Percentiles rank a stretch among this genome's conserved stretches.
Evolutionary conservation across 2,888 invertebrate species (phyloP).

Genomic region (Hirtodrosophila alboralis): DNA sequence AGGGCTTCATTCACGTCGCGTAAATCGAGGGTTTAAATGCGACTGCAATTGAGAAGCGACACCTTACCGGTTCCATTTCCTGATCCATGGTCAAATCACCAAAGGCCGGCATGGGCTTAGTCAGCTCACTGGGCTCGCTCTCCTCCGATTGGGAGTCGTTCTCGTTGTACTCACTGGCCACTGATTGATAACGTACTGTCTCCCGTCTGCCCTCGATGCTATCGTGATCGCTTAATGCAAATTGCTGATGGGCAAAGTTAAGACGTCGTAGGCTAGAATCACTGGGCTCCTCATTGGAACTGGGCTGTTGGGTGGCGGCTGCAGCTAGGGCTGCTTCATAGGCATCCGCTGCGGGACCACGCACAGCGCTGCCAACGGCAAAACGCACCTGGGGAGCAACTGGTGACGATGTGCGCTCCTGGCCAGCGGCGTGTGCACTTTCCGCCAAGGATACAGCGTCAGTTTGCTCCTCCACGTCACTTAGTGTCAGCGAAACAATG

Average conservation of each 20-base stretch:
- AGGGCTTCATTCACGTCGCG: constrained; percentile 68
- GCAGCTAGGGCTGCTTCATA: constrained; percentile 52
- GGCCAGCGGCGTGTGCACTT: constrained; percentile 62
- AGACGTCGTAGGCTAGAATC: constrained; percentile 85
- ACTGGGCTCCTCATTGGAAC: constrained; percentile 79
- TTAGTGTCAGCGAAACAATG: constrained; percentile 40
- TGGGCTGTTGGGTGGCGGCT: constrained; percentile 60
- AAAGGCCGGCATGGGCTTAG: constrained; percentile 85
- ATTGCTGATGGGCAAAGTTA: constrained; percentile 85
- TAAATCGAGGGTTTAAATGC: constrained; percentile 26
- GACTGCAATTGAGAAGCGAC: constrained; percentile 6
- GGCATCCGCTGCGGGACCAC: constrained; percentile 60
- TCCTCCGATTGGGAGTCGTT: constrained; percentile 83
- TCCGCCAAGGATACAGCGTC: constrained; percentile 76
- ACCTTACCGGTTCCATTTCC: constrained; percentile 83
- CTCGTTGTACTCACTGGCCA: constrained; percentile 82
- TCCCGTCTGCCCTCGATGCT: constrained; percentile 83
- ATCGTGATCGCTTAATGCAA: constrained; percentile 86
- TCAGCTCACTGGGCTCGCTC: constrained; percentile 17
- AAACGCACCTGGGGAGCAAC: constrained; percentile 67
- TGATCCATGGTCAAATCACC: constrained; percentile 84
- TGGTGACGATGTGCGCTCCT: constrained; percentile 1
- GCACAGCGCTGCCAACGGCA: constrained; percentile 82
- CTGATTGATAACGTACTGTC: constrained; percentile 76
- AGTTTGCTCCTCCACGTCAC: constrained; percentile 59